phyloP scores from a whole-genome alignment of 2,888 invertebrate genomes.

The Plebejus melissa region DNA sequence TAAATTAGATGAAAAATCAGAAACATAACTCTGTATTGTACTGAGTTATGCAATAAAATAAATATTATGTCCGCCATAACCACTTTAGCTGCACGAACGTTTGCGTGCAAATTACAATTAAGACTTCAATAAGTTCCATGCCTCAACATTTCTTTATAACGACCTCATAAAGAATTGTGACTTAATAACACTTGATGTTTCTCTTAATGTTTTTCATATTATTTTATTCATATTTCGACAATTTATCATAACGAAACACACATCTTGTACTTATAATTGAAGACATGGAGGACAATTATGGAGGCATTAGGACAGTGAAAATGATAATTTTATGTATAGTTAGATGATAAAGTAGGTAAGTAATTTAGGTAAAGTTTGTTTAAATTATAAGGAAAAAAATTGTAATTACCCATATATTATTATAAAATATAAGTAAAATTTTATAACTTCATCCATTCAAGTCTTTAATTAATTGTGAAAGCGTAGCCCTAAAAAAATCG shows the following conservation, averaged over 20 bases:
- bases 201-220: slow-evolving; percentile 16
- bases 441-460: too few species aligned
- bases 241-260: background rate
- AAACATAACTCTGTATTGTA: slow-evolving; percentile 10
- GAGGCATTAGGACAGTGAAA: too few species aligned
- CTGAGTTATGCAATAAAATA: slow-evolving; percentile 12
- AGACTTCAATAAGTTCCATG: slow-evolving; percentile 4
- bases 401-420: too few species aligned
- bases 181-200: slow-evolving; percentile 8
- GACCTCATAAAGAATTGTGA: slow-evolving; percentile 21
- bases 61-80: slow-evolving; percentile 11
- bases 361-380: too few species aligned
- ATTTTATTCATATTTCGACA: background rate
- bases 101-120: slow-evolving; percentile 24
- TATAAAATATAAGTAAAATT: too few species aligned
- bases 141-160: slow-evolving; percentile 13
- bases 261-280: background rate
- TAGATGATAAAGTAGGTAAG: too few species aligned
- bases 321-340: too few species aligned
- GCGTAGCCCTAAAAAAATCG: too few species aligned
- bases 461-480: too few species aligned
- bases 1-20: slow-evolving; percentile 16
- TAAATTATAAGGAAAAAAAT: too few species aligned
- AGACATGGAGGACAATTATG: too few species aligned
- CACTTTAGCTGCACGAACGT: slow-evolving; percentile 12